phyloP scores from a whole-genome alignment of 2,888 invertebrate genomes.

The Pomacea canaliculata region DNA sequence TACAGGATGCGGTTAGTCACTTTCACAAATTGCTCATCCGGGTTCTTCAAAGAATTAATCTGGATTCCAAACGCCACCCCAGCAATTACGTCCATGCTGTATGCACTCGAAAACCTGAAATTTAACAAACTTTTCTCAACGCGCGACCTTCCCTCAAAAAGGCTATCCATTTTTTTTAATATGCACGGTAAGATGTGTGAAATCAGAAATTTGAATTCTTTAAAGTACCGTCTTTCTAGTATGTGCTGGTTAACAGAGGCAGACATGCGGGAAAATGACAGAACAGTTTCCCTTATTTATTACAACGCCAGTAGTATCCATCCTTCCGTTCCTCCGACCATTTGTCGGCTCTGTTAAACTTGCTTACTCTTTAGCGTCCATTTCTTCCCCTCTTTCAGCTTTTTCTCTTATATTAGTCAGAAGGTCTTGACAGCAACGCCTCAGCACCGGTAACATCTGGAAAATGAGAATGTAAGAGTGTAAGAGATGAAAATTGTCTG shows the following conservation, averaged over 20 bases:
- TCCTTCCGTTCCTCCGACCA: no score
- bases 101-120: conserved; percentile 39
- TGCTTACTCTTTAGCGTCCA: conserved; percentile 40
- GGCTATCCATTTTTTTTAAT: neutral
- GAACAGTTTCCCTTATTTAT: no score
- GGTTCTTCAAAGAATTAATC: conserved; percentile 40
- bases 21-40: conserved; percentile 42
- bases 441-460: conserved; percentile 41
- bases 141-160: no score
- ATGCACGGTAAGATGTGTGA: no score
- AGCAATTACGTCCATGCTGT: conserved; percentile 50
- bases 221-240: no score
- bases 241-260: no score
- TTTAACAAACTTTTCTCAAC: neutral
- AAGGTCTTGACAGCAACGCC: conserved; percentile 31
- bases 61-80: conserved; percentile 49
- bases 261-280: no score
- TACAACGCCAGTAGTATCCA: no score
- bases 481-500: no score
- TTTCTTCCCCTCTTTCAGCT: conserved; percentile 29
- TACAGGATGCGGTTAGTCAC: conserved; percentile 32
- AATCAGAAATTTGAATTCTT: no score
- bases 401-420: conserved; percentile 30
- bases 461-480: neutral
- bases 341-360: no score